These are phyloP conservation scores for Sphinx pinastri DNA, from an alignment of 2,888 invertebrate genomes.

Conservation along the genomic window DNA sequence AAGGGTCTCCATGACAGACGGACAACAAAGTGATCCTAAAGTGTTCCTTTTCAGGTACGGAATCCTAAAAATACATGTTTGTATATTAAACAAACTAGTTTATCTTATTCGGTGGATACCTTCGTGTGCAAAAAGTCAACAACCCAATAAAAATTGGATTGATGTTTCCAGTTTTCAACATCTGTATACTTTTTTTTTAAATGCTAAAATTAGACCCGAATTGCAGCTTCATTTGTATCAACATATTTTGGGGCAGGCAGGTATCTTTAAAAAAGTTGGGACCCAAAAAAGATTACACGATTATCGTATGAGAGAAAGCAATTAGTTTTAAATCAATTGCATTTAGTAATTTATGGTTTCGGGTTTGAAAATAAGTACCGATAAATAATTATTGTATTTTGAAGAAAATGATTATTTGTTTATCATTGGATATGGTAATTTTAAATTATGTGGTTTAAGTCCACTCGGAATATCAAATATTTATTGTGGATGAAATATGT, in stretches of 20 bases:
- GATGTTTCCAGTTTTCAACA: conserved; percentile 7
- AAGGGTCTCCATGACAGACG: too few species aligned
- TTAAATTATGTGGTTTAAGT: too few species aligned
- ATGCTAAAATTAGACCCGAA: background rate
- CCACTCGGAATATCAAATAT: too few species aligned
- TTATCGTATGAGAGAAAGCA: background rate
- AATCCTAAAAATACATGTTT: background rate
- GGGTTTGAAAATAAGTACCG: background rate
- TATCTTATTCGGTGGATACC: background rate
- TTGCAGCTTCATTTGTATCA: background rate
- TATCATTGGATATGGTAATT: too few species aligned
- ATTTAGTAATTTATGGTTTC: background rate
- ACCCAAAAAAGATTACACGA: background rate
- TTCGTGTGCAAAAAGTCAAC: conserved; percentile 6
- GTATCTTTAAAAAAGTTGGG: background rate
- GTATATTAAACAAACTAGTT: background rate
- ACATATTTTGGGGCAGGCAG: background rate
- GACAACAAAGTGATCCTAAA: too few species aligned
- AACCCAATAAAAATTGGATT: conserved; percentile 5
- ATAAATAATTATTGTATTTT: too few species aligned
- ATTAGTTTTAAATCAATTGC: background rate
- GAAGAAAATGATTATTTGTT: too few species aligned
- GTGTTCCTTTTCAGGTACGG: too few species aligned
- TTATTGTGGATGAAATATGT: too few species aligned
- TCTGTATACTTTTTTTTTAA: background rate